Base-by-base conservation (phyloP, 2,888 invertebrate species). In the Meiosimyza decipiens region DNA sequence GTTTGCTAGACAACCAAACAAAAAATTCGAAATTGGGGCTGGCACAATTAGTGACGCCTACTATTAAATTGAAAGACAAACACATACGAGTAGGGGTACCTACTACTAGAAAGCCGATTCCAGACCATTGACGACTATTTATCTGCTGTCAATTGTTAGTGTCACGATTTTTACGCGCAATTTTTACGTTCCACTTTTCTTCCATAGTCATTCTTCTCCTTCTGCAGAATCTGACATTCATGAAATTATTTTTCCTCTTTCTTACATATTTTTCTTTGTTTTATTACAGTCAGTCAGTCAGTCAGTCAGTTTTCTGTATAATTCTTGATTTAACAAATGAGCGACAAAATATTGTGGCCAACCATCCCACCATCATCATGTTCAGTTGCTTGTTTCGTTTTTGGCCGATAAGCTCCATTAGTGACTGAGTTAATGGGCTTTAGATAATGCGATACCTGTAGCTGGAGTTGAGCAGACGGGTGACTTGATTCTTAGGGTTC, bases 401-500 rank as follows among this genome's bases (percentile, higher is more conserved):
- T 83, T 40, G 40, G 63, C 78, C 81, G 85, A 85, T 85, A 85
- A 86, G 83, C 84, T 85, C 86, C 86, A 86, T 86, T 85, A 85
- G 85, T 84, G 84, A 84, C 85, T 85, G 80, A 84, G 84, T 84
- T 86, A 85, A 84, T 86, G 86, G 82, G 79, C 79, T 75, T 75
- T 75, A 73, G 75, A 75, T 75, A 75, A 73, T 64, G 67, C 67
- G 72, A 67, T 67, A 63, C 54, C 40, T 40, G 40, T 40, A 40
- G 40, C 40, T 40, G 40, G 6, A 40, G 9, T 40, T 40, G 40
- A 7, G 40, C 40, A 40, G 40, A 40, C 9, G 40, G 40, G 40
- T 40, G 40, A 40, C 40, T 6, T 9, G 40, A 40, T 9, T 40
- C 40, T 40, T 9, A 40, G 40, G 40, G 40, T 40, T 9, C 40